phyloP scores from a whole-genome alignment of 2,113 vertebrate species.

The Calyptomena viridis region DNA sequence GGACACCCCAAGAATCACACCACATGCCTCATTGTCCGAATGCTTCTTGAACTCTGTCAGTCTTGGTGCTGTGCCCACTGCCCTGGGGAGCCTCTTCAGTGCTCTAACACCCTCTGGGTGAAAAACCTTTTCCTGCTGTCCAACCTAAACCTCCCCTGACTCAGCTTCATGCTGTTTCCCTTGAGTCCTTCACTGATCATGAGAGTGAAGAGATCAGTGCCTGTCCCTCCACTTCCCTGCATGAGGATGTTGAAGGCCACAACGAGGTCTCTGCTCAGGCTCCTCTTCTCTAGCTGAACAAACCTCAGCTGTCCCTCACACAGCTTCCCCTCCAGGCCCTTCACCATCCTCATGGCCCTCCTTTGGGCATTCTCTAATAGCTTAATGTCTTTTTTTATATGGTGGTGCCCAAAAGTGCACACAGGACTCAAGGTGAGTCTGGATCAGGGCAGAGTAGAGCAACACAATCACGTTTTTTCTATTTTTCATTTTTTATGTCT shows the following conservation, averaged over 20 bases:
- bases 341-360: rapidly evolving
- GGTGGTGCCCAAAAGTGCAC: neutral
- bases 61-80: neutral
- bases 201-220: too few relatives aligned
- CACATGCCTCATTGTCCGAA: neutral
- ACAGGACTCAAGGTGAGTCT: neutral
- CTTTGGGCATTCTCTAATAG: too few relatives aligned
- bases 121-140: neutral
- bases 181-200: neutral
- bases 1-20: too few relatives aligned
- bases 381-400: neutral
- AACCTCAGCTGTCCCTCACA: neutral
- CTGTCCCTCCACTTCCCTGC: neutral
- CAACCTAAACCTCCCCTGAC: neutral
- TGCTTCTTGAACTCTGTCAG: neutral
- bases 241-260: neutral
- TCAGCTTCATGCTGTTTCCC: neutral
- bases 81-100: neutral
- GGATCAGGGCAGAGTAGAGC: neutral
- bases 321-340: neutral
- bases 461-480: neutral
- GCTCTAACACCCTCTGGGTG: neutral
- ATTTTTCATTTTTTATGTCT: neutral
- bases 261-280: neutral
- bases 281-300: neutral